phyloP scores from a whole-genome alignment of 1,140 invertebrate species.

The Philopotamus ludificatus region DNA sequence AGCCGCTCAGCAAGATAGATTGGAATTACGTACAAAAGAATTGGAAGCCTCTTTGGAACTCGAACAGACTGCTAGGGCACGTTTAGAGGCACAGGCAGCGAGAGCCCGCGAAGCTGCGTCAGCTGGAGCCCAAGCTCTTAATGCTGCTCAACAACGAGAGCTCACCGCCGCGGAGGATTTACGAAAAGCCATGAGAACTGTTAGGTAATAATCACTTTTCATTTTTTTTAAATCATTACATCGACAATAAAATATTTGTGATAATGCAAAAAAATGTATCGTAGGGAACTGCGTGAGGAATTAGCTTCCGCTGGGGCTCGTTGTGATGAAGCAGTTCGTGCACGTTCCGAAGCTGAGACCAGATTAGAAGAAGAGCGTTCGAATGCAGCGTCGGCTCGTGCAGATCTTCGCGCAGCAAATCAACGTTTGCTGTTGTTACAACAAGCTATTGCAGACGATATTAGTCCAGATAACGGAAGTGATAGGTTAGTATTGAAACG shows the following conservation, averaged over 20 bases:
- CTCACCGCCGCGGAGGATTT: constrained; percentile 72
- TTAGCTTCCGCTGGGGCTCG: constrained; percentile 45
- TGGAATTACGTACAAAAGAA: constrained; percentile 82
- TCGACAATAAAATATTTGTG: neutral
- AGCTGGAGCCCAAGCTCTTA: constrained; percentile 72
- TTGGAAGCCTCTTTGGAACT: constrained; percentile 86
- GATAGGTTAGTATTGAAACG: constrained; percentile 49
- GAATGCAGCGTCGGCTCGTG: constrained; percentile 47
- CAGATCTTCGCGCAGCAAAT: constrained; percentile 50
- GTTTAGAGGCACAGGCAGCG: constrained; percentile 80
- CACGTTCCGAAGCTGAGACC: constrained; percentile 46
- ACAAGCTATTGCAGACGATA: constrained; percentile 52
- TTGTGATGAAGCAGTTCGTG: constrained; percentile 46
- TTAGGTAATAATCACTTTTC: constrained; percentile 43
- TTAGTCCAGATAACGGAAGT: constrained; percentile 49
- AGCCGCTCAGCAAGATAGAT: constrained; percentile 45
- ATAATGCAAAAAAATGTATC: neutral
- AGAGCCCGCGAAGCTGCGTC: constrained; percentile 83
- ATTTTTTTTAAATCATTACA: neutral
- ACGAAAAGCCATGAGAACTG: constrained; percentile 58
- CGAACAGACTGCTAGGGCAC: constrained; percentile 79
- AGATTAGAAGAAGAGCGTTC: constrained; percentile 46
- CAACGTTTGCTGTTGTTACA: constrained; percentile 49
- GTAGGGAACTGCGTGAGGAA: constrained; percentile 52
- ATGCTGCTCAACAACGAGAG: constrained; percentile 68